Percentiles rank a stretch among this genome's conserved stretches.
Conservation (phyloP, 1,140 invertebrate genomes). For the Cecropterus lyciades region DNA sequence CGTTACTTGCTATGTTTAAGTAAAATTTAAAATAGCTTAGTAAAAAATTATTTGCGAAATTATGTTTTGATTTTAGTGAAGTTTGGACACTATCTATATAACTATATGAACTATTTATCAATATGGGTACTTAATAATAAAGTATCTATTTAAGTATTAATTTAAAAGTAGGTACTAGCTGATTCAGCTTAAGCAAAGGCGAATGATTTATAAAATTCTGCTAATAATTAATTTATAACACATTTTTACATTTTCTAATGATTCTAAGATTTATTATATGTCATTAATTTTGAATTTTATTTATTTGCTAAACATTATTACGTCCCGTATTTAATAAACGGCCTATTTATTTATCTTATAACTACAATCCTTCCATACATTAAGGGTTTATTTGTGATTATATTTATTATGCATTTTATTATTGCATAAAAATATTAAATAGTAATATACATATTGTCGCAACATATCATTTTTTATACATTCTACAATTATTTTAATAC, state of each 20-base stretch:
- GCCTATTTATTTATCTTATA: slow-evolving; percentile 26
- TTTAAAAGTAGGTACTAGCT: no score
- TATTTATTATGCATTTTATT: slow-evolving; percentile 28
- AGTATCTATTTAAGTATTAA: no score
- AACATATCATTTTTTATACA: slow-evolving; percentile 26
- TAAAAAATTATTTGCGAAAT: slow-evolving; percentile 1
- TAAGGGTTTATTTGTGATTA: slow-evolving; percentile 27
- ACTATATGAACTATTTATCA: no score
- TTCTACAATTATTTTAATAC: slow-evolving; percentile 7
- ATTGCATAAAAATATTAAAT: slow-evolving; percentile 20
- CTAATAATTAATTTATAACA: no score
- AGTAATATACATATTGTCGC: slow-evolving; percentile 23
- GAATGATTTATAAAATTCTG: no score
- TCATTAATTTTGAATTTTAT: slow-evolving; percentile 21
- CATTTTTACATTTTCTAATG: no score
- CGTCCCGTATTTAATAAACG: slow-evolving; percentile 16
- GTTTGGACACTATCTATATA: no score
- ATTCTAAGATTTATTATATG: no score
- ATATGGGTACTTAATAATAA: no score
- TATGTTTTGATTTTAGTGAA: no score
- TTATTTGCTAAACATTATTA: slow-evolving; percentile 13
- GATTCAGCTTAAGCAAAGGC: no score
- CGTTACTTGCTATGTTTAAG: background rate
- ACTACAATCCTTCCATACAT: slow-evolving; percentile 24
- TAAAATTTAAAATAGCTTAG: background rate